Evolutionary conservation across 2,888 invertebrate species (phyloP).

Genomic region (Eurois occulta): DNA sequence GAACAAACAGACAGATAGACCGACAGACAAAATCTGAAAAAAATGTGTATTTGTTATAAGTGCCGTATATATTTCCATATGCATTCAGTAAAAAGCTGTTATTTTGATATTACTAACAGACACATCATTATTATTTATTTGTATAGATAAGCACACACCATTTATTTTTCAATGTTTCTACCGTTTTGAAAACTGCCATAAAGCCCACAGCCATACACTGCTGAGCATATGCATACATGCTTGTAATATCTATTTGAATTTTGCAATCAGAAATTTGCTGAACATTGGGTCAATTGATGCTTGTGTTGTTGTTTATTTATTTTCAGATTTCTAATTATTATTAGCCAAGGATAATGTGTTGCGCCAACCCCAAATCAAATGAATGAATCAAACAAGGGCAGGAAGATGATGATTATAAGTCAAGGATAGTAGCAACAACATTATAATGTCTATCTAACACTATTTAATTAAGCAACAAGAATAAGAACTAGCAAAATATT

Average conservation of each 20-base stretch:
- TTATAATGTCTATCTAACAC: conserved; percentile 4
- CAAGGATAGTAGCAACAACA: neutral
- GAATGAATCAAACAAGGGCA: too few relatives aligned
- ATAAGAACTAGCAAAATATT: conserved; percentile 17
- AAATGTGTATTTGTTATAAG: too few relatives aligned
- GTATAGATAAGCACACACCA: too few relatives aligned
- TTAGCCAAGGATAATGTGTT: neutral
- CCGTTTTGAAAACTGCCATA: neutral
- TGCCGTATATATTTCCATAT: too few relatives aligned
- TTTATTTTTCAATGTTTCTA: neutral
- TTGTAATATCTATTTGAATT: neutral
- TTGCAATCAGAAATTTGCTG: conserved; percentile 8
- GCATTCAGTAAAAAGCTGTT: too few relatives aligned
- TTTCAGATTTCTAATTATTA: neutral
- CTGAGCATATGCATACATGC: neutral
- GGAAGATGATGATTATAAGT: too few relatives aligned
- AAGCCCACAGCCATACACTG: neutral
- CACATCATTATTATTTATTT: too few relatives aligned
- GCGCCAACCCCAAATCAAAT: too few relatives aligned
- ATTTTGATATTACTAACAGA: too few relatives aligned
- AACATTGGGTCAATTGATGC: neutral
- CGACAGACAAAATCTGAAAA: too few relatives aligned
- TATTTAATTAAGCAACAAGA: neutral
- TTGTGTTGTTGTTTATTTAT: neutral
- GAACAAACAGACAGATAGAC: too few relatives aligned